Evolutionary conservation across 2,113 vertebrate species (phyloP).

Genomic region (Garra rufa): DNA sequence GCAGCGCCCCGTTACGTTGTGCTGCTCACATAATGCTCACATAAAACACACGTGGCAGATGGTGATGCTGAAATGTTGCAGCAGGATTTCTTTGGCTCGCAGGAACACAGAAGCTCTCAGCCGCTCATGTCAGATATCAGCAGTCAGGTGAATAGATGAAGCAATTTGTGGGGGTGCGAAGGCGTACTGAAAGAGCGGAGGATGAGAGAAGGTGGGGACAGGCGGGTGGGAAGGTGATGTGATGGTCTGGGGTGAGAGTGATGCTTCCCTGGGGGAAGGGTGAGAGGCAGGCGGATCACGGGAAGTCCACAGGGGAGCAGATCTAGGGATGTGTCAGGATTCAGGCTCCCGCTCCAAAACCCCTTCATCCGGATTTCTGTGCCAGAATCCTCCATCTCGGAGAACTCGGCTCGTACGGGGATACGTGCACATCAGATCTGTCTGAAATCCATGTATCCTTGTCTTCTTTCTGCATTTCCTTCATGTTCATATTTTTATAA

Average conservation of each 20-base stretch:
- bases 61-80: slow-evolving; percentile 5
- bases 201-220: slow-evolving; percentile 13
- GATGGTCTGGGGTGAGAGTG: slow-evolving; percentile 36
- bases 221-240: slow-evolving; percentile 25
- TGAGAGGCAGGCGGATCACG: slow-evolving; percentile 48
- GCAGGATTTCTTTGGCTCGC: slow-evolving; percentile 16
- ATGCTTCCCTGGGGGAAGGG: slow-evolving; percentile 20
- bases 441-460: background rate
- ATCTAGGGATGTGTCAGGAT: slow-evolving; percentile 37
- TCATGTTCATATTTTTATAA: background rate
- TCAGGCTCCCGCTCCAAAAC: slow-evolving; percentile 1
- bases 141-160: slow-evolving; percentile 48
- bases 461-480: background rate
- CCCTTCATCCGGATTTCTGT: slow-evolving; percentile 28
- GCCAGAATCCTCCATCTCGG: slow-evolving; percentile 13
- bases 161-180: slow-evolving; percentile 50
- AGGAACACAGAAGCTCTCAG: slow-evolving; percentile 9
- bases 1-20: background rate
- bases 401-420: background rate
- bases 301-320: slow-evolving; percentile 39
- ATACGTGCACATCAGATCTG: background rate
- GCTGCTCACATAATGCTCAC: background rate
- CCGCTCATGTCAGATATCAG: slow-evolving; percentile 21
- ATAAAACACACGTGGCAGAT: slow-evolving; percentile 11
- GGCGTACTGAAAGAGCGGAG: slow-evolving; percentile 31